Base-by-base conservation (phyloP, 1,140 invertebrate species). In the Pectinophora gossypiella region DNA sequence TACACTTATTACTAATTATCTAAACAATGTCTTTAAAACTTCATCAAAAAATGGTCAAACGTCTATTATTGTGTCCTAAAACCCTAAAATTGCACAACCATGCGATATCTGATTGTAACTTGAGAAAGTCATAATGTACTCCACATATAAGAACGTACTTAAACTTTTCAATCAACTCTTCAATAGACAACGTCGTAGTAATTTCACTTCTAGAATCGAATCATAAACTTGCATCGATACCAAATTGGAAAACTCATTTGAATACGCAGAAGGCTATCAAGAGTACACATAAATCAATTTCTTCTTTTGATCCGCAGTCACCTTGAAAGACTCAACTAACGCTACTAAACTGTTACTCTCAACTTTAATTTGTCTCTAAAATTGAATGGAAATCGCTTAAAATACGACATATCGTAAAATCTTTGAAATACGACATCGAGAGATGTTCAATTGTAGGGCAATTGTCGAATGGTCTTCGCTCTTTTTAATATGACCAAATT, bases 381-480 rank as follows among this genome's bases (percentile, higher is more conserved):
- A 6, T 40, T 40, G 36, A 40, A 40, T 1, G 61, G 56, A 61
- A 62, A 63, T 43, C 53, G 59, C 54, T 54, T 76, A 67, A 79
- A 70, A 70, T 72, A 76, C 68, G 72, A 64, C 68, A 45, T 62
- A 64, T 71, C 76, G 72, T 78, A 77, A 82, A 69, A 65, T 57
- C 49, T 52, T 56, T 78, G 62, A 83, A 68, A 68, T 77, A 77
- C 66, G 72, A 73, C 57, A 49, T 76, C 66, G 69, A 72, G 56
- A 48, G 44, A 53, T 64, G 66, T 69, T 58, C 73, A 76, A 78
- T 78, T 73, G 76, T 66, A 56, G 65, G 65, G 56, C 69, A 72
- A 78, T 82, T 79, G 70, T 68, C 57, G 60, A 66, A 66, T 64
- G 57, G 60, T 59, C 67, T 66, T 55, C 65, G 69, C 59, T 62